Conservation (phyloP, 2,888 invertebrate species). For the Caenorhabditis sp. region DNA sequence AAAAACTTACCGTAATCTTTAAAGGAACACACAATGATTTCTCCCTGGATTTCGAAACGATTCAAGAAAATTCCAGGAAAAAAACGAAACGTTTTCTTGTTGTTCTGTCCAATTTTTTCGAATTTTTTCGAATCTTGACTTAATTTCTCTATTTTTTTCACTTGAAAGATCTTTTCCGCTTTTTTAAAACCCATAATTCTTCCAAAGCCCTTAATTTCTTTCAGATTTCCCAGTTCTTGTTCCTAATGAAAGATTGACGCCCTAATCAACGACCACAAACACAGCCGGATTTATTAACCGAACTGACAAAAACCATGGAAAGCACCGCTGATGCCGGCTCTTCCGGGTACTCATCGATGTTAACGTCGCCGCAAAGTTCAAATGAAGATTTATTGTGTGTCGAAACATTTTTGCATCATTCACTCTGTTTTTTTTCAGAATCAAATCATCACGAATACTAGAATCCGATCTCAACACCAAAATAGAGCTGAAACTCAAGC, state of each 20-base stretch:
- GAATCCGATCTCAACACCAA: not conserved
- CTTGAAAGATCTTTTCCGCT: too few species aligned
- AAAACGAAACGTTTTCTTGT: too few species aligned
- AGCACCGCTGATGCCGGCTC: constrained; percentile 22
- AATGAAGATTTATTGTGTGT: constrained; percentile 31
- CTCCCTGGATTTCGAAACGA: not conserved
- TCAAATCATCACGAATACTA: not conserved
- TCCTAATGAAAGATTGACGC: constrained; percentile 36
- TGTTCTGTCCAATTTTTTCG: not conserved
- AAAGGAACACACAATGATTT: not conserved
- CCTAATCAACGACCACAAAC: constrained; percentile 5
- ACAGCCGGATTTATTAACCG: constrained; percentile 30
- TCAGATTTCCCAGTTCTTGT: constrained; percentile 1
- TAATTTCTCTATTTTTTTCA: not conserved
- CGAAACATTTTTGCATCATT: not conserved
- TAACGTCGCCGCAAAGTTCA: constrained; percentile 42
- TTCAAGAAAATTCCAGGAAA: not conserved
- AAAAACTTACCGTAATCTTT: not conserved
- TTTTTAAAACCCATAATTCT: not conserved
- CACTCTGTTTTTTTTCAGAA: not conserved
- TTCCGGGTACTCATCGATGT: constrained; percentile 48
- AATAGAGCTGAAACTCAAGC: constrained; percentile 5
- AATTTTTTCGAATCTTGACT: not conserved
- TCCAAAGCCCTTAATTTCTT: not conserved
- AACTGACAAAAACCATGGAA: constrained; percentile 32